Percentiles rank a stretch among this genome's conserved stretches.
phyloP scores from a whole-genome alignment of 2,888 invertebrate species.

The Acanthoscelides obtectus region DNA sequence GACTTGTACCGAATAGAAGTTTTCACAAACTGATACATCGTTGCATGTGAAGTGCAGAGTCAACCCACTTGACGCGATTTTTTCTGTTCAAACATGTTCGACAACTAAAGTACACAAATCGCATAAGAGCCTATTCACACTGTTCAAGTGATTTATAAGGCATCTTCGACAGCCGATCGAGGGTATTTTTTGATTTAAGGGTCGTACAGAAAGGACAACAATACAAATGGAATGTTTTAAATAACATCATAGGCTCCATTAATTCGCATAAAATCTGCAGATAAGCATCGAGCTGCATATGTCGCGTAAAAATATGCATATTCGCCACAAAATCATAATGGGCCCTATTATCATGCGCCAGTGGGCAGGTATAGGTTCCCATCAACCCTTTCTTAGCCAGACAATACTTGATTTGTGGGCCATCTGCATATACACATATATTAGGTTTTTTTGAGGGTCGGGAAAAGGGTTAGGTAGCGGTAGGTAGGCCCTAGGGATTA shows the following conservation, averaged over 20 bases:
- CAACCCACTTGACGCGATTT: too few relatives aligned
- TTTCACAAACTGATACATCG: too few relatives aligned
- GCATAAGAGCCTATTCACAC: neutral
- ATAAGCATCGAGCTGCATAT: constrained; percentile 32
- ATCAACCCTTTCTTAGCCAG: constrained; percentile 38
- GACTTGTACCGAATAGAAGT: too few relatives aligned
- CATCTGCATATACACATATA: constrained; percentile 39
- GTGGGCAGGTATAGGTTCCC: constrained; percentile 41
- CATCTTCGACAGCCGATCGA: constrained; percentile 15
- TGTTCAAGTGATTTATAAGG: constrained; percentile 19
- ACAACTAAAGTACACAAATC: neutral
- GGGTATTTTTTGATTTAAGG: constrained; percentile 30
- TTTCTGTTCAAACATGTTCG: neutral
- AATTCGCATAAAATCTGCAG: constrained; percentile 43
- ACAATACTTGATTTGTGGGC: constrained; percentile 46
- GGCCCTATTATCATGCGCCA: constrained; percentile 42
- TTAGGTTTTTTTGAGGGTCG: neutral
- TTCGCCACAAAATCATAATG: constrained; percentile 39
- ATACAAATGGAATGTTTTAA: constrained; percentile 38
- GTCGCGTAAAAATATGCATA: constrained; percentile 37
- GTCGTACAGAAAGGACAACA: constrained; percentile 27
- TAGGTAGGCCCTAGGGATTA: neutral
- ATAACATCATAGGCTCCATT: constrained; percentile 47
- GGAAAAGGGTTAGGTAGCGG: neutral
- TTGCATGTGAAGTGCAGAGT: too few relatives aligned